A percentile compares a stretch with the other conserved stretches of the same genome.
phyloP scores from a whole-genome alignment of 2,888 invertebrate genomes.

The Linnaemya vulpina region DNA sequence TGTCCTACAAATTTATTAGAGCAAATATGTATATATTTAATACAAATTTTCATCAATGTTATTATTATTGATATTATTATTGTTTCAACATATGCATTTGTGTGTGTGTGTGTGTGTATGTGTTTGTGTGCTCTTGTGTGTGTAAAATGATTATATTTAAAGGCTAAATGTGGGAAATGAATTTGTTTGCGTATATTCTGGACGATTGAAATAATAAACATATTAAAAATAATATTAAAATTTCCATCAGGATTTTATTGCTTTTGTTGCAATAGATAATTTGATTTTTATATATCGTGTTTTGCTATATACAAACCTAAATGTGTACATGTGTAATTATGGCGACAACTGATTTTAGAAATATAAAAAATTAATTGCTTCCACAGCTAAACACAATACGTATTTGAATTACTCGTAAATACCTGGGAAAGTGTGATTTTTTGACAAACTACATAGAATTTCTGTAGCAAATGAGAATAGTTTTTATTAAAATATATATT shows the following conservation, averaged over 20 bases:
- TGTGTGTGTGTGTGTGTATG: too few species aligned
- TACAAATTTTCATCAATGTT: conserved; percentile 1
- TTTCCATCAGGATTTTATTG: conserved; percentile 2
- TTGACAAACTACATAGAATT: not conserved
- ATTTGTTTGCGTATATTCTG: conserved; percentile 14
- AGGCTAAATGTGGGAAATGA: conserved; percentile 2
- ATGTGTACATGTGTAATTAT: not conserved
- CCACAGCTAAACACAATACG: not conserved
- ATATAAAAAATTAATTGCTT: conserved; percentile 25
- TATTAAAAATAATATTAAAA: conserved; percentile 16
- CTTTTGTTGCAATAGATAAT: not conserved
- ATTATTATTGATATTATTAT: conserved; percentile 6
- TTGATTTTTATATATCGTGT: not conserved
- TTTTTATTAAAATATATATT: not conserved
- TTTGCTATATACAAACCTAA: not conserved
- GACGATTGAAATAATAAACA: conserved; percentile 3
- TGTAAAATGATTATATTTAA: not conserved
- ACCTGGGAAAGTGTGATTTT: not conserved
- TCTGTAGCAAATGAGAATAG: not conserved
- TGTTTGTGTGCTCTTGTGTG: too few species aligned
- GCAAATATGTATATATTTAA: conserved; percentile 31
- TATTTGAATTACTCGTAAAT: not conserved
- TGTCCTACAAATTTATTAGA: conserved; percentile 18
- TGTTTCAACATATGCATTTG: not conserved
- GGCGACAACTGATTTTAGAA: conserved; percentile 12